A percentile compares a stretch with the other conserved stretches of the same genome.
Conservation (phyloP, 2,797 vertebrate species). For the Danio albolineatus region DNA sequence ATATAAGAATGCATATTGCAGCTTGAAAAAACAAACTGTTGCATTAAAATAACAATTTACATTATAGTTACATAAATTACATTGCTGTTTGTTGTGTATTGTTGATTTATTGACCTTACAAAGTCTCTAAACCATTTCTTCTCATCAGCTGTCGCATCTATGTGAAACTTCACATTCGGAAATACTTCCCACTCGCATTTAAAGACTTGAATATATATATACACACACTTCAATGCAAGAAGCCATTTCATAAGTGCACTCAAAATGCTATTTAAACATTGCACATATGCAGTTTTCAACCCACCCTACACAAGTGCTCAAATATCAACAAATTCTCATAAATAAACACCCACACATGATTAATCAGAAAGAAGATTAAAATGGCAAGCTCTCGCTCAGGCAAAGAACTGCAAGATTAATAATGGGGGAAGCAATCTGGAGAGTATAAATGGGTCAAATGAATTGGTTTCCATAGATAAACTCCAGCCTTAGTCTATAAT, state of each 20-base stretch:
- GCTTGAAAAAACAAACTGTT: background rate
- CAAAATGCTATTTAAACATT: slow-evolving; percentile 2
- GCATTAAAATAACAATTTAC: background rate
- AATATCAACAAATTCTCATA: slow-evolving; percentile 46
- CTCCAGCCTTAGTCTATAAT: slow-evolving; percentile 57
- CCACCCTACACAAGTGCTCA: slow-evolving; percentile 25
- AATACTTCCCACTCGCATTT: background rate
- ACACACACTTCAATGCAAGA: slow-evolving; percentile 1
- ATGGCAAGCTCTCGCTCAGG: slow-evolving; percentile 51
- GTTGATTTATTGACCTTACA: background rate
- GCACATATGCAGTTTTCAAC: slow-evolving; percentile 31
- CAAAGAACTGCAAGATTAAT: slow-evolving; percentile 51
- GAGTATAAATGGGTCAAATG: slow-evolving; percentile 64
- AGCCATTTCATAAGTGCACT: slow-evolving; percentile 1
- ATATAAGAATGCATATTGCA: too few relatives aligned
- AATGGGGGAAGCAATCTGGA: slow-evolving; percentile 56
- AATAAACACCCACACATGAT: slow-evolving; percentile 61
- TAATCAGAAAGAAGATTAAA: slow-evolving; percentile 57
- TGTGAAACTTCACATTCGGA: background rate
- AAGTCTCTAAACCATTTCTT: background rate
- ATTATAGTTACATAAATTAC: background rate
- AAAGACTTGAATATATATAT: background rate
- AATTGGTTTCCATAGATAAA: slow-evolving; percentile 65
- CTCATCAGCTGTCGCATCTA: too few relatives aligned
- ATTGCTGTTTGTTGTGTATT: background rate